These are phyloP conservation scores for Oligia latruncula DNA, from an alignment of 2,888 invertebrate species.

Conservation along the genomic window DNA sequence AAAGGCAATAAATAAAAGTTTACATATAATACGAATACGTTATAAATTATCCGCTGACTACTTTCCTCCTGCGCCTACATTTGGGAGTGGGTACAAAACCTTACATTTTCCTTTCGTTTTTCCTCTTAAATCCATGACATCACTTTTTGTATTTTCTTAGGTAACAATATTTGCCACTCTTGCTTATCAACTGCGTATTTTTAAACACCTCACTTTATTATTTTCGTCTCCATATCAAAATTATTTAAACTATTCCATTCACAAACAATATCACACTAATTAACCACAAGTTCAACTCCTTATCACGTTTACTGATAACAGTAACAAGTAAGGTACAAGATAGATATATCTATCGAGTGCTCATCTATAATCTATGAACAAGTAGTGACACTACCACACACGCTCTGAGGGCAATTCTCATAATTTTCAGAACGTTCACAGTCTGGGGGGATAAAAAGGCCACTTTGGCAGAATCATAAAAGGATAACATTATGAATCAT, in stretches of 20 bases:
- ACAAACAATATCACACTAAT: constrained; percentile 36
- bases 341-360: constrained; percentile 21
- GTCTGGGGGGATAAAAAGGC: too few relatives aligned
- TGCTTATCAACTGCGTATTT: neutral
- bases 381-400: constrained; percentile 18
- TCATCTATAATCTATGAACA: constrained; percentile 34
- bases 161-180: neutral
- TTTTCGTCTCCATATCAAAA: neutral
- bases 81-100: neutral
- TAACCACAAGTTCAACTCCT: constrained; percentile 44
- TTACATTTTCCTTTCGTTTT: neutral
- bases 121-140: neutral
- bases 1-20: neutral
- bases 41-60: neutral
- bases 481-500: too few relatives aligned
- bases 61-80: neutral
- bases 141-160: neutral
- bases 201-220: neutral
- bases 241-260: constrained; percentile 26
- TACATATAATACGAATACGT: too few relatives aligned
- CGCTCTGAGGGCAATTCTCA: neutral
- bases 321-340: constrained; percentile 24
- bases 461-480: too few relatives aligned
- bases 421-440: too few relatives aligned
- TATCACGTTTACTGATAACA: constrained; percentile 41